Percentiles rank a stretch among this genome's conserved stretches.
Evolutionary conservation across 2,113 vertebrate species (phyloP).

Genomic region (Mystacornis crossleyi): DNA sequence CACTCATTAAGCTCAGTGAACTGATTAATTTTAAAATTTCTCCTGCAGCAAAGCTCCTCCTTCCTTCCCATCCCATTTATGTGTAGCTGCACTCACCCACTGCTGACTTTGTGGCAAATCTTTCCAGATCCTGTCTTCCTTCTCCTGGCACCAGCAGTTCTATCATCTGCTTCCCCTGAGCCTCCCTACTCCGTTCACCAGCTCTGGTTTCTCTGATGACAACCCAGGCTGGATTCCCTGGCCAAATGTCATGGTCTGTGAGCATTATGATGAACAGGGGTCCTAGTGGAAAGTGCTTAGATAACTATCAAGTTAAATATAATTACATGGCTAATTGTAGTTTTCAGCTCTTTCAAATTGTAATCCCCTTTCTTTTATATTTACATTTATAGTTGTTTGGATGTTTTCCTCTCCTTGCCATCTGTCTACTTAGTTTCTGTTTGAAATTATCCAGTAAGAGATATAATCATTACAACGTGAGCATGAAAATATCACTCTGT

Average conservation of each 20-base stretch:
- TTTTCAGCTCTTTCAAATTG: background rate
- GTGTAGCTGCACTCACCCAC: background rate
- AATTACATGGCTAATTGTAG: background rate
- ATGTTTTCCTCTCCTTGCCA: background rate
- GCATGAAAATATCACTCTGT: background rate
- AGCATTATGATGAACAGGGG: background rate
- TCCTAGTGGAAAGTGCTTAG: background rate
- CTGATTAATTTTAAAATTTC: background rate
- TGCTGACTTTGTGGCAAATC: background rate
- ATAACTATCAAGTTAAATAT: background rate
- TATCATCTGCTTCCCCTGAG: background rate
- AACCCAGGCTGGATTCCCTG: background rate
- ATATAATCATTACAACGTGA: background rate
- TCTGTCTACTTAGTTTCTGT: background rate
- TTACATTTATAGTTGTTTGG: background rate
- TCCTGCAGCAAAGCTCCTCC: background rate
- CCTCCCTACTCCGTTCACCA: fast-evolving
- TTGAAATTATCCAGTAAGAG: background rate
- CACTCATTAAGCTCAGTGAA: background rate
- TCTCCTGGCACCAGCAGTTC: background rate
- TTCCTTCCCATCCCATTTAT: background rate
- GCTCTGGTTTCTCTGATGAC: background rate
- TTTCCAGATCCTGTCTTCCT: background rate
- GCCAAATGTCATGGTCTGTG: background rate
- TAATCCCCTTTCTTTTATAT: background rate